Evolutionary conservation across 2,797 vertebrate genomes (phyloP).

Genomic region (Tadarida brasiliensis): DNA sequence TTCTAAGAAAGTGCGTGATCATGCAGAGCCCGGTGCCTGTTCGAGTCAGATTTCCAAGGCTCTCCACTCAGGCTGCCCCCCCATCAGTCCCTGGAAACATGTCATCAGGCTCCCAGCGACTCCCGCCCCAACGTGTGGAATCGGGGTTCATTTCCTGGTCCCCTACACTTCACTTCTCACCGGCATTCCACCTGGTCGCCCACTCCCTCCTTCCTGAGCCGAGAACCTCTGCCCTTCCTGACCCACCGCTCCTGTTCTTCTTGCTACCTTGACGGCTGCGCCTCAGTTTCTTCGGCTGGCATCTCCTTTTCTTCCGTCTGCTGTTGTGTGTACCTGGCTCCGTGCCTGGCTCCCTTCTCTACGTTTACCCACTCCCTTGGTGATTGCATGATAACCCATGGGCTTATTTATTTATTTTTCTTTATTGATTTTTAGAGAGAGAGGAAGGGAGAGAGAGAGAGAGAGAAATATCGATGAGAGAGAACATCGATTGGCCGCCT

Average conservation of each 20-base stretch:
- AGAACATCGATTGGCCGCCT: too few species aligned
- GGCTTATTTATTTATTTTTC: too few species aligned
- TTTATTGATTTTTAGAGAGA: too few species aligned
- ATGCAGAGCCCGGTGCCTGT: neutral
- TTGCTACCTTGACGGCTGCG: rapidly evolving
- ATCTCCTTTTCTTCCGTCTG: neutral
- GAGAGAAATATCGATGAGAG: too few species aligned
- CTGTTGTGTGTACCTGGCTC: neutral
- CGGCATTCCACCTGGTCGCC: neutral
- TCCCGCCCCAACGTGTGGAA: neutral
- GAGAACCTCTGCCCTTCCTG: neutral
- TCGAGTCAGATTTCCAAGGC: neutral
- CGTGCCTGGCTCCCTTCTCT: neutral
- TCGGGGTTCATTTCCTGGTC: neutral
- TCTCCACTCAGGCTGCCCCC: neutral
- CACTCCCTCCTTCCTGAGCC: neutral
- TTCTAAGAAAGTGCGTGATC: too few species aligned
- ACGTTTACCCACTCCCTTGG: neutral
- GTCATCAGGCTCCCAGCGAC: neutral
- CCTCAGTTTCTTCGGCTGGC: neutral
- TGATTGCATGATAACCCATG: too few species aligned
- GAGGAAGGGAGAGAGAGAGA: too few species aligned
- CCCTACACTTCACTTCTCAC: neutral
- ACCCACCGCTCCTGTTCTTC: neutral
- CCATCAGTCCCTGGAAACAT: neutral